phyloP scores from a whole-genome alignment of 2,888 invertebrate genomes.

The Eilema depressum region DNA sequence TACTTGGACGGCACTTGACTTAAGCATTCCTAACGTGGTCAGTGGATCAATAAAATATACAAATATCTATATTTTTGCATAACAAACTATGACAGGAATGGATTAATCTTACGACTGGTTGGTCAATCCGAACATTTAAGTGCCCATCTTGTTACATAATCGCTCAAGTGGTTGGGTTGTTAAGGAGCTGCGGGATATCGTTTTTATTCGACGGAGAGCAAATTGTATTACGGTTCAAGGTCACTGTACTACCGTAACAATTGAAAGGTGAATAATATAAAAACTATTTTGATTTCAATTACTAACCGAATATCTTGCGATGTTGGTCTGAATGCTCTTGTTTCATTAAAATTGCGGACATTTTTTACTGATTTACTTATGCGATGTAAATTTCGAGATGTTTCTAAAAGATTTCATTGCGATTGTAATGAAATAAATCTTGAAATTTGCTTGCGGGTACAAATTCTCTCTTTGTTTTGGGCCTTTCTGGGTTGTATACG shows the following conservation, averaged over 20 bases:
- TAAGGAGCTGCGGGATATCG: not conserved
- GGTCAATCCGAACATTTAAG: not conserved
- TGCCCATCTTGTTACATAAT: not conserved
- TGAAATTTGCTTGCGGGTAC: not conserved
- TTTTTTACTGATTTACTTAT: not conserved
- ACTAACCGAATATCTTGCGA: constrained; percentile 4
- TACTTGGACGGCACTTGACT: constrained; percentile 2
- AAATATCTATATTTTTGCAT: constrained; percentile 4
- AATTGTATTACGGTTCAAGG: not conserved
- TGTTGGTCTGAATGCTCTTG: not conserved
- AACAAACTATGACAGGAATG: constrained; percentile 2
- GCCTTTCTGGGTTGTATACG: too few relatives aligned
- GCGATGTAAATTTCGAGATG: not conserved
- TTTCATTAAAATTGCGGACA: not conserved
- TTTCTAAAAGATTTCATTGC: not conserved
- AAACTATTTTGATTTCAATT: constrained; percentile 2
- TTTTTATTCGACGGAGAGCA: constrained; percentile 1
- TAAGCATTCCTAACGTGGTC: constrained; percentile 1
- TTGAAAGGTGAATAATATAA: not conserved
- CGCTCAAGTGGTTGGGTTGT: not conserved
- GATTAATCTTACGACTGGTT: not conserved
- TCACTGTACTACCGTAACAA: not conserved
- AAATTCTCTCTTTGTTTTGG: too few relatives aligned
- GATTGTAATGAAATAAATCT: not conserved
- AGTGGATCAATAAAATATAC: constrained; percentile 1